These are phyloP conservation scores for Anthoscopus minutus DNA, from an alignment of 2,113 vertebrate genomes.

Conservation along the genomic window DNA sequence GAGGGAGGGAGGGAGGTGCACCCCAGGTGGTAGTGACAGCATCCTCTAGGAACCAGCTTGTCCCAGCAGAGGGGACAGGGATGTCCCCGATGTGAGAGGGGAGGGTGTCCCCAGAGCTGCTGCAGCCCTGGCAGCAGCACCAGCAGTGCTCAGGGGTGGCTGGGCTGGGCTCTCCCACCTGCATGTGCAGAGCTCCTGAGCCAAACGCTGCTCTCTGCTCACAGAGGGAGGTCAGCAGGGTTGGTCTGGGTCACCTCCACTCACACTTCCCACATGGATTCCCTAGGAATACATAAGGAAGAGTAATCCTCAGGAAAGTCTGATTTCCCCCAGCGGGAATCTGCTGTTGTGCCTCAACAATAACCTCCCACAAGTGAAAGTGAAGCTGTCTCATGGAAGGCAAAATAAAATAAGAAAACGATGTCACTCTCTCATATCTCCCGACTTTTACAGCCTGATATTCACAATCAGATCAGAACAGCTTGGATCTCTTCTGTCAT, in stretches of 20 bases:
- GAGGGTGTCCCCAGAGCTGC: neutral
- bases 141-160: neutral
- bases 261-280: accelerated
- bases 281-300: neutral
- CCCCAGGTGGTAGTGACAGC: neutral
- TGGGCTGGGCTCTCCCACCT: neutral
- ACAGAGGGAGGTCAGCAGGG: neutral
- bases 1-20: neutral
- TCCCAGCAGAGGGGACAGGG: neutral
- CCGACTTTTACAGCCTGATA: neutral
- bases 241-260: neutral
- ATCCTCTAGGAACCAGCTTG: neutral
- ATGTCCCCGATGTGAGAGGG: no score
- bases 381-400: neutral
- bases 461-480: conserved; percentile 18
- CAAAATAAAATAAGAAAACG: neutral
- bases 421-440: neutral
- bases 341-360: neutral
- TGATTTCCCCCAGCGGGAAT: neutral
- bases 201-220: neutral
- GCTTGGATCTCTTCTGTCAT: neutral
- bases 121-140: neutral
- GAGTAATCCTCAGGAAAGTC: neutral
- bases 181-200: neutral
- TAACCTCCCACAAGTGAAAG: neutral